Percentiles rank a stretch among this genome's conserved stretches.
These are phyloP conservation scores for Panulirus ornatus DNA, from an alignment of 1,140 invertebrate genomes.

Conservation along the genomic window DNA sequence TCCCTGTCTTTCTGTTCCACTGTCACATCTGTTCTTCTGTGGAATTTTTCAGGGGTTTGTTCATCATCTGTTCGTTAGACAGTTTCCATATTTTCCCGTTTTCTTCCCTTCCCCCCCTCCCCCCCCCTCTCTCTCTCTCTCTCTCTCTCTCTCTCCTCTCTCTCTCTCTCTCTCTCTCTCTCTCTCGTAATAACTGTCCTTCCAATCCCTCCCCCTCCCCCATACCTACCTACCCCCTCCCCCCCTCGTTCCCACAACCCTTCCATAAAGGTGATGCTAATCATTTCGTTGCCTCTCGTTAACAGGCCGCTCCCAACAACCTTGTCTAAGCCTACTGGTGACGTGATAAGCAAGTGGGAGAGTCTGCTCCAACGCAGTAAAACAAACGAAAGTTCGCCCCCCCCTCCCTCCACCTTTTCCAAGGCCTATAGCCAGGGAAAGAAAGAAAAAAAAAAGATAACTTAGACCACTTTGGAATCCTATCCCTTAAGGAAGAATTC, in stretches of 20 bases:
- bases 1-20: not conserved
- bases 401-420: not conserved
- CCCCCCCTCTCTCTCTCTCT: no score
- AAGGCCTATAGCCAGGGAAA: not conserved
- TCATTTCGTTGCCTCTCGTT: conserved; percentile 35
- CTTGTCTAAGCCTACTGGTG: conserved; percentile 40
- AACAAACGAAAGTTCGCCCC: conserved; percentile 20
- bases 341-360: conserved; percentile 47
- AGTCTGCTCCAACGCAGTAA: not conserved
- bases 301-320: no score
- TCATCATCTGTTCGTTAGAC: no score
- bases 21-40: no score
- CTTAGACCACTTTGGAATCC: no score
- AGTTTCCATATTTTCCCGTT: no score
- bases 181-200: not conserved
- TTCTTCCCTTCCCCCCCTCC: no score
- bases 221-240: not conserved
- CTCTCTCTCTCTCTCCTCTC: not conserved
- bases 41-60: no score
- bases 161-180: not conserved
- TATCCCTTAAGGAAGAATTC: not conserved
- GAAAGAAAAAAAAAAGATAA: not conserved
- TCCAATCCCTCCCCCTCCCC: not conserved
- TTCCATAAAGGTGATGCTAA: no score
- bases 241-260: not conserved